Evolutionary conservation across 2,797 vertebrate species (phyloP).

Genomic region (Danio jaintianensis): DNA sequence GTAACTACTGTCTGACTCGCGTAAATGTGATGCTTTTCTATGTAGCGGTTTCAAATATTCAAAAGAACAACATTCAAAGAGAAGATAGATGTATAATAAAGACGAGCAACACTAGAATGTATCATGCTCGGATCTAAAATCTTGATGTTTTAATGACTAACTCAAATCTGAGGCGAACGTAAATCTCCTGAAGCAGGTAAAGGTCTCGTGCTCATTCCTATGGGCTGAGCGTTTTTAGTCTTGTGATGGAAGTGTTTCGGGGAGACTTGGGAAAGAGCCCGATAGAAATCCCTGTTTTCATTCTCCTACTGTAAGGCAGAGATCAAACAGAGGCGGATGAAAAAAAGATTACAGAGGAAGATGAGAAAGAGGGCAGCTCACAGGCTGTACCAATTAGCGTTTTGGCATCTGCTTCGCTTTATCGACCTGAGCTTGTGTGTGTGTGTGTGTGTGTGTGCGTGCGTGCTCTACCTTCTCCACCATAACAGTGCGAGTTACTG

Average conservation of each 20-base stretch:
- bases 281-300: constrained; percentile 29
- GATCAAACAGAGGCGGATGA: constrained; percentile 46
- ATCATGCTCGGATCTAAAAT: background rate
- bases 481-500: background rate
- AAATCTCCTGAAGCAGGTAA: constrained; percentile 23
- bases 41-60: constrained; percentile 11
- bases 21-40: background rate
- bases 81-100: background rate
- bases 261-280: constrained; percentile 22
- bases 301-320: constrained; percentile 19
- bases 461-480: constrained; percentile 1
- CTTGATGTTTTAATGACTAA: background rate
- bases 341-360: constrained; percentile 35
- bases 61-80: constrained; percentile 27
- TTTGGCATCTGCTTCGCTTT: constrained; percentile 23
- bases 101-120: background rate
- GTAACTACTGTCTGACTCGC: background rate
- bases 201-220: constrained; percentile 4
- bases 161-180: constrained; percentile 1
- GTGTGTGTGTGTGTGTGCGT: too few relatives aligned
- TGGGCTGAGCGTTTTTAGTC: background rate
- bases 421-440: constrained; percentile 1
- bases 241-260: background rate
- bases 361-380: constrained; percentile 37
- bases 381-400: constrained; percentile 50